phyloP scores from a whole-genome alignment of 1,140 invertebrate genomes.

The Goniozus legneri region DNA sequence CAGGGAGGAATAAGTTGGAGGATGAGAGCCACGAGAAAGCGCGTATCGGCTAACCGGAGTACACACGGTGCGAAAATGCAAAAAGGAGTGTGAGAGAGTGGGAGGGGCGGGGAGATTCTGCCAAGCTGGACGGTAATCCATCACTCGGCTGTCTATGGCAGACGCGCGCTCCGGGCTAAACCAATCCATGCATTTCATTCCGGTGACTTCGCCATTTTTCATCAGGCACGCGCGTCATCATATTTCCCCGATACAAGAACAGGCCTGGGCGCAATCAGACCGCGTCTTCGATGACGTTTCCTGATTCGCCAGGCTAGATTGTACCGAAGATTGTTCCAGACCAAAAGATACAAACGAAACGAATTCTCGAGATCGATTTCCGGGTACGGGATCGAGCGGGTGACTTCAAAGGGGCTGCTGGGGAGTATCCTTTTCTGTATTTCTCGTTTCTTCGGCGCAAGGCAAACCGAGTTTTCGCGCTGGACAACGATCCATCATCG shows the following conservation, averaged over 20 bases:
- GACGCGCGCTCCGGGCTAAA: slow-evolving; percentile 41
- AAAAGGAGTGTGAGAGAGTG: slow-evolving; percentile 16
- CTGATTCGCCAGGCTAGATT: too few relatives aligned
- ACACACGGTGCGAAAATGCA: slow-evolving; percentile 27
- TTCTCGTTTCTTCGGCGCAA: slow-evolving; percentile 10
- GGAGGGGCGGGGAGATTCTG: slow-evolving; percentile 11
- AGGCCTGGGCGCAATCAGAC: too few relatives aligned
- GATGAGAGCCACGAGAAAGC: slow-evolving; percentile 23
- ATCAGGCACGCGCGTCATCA: slow-evolving; percentile 43
- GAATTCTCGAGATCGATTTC: too few relatives aligned
- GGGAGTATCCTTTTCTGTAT: slow-evolving; percentile 6
- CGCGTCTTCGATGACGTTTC: too few relatives aligned
- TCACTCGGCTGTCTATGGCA: slow-evolving; percentile 48
- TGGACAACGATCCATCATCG: slow-evolving; percentile 19
- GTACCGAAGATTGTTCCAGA: too few relatives aligned
- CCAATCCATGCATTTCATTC: slow-evolving; percentile 53
- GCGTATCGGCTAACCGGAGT: slow-evolving; percentile 23
- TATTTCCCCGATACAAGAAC: slow-evolving; percentile 37
- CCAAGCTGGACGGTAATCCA: slow-evolving; percentile 40
- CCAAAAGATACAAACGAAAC: too few relatives aligned
- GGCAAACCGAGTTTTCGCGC: slow-evolving; percentile 17
- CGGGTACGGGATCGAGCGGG: too few relatives aligned
- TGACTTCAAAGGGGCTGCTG: too few relatives aligned
- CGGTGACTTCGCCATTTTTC: slow-evolving; percentile 50
- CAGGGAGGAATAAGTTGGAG: too few relatives aligned